Percentiles rank a stretch among this genome's conserved stretches.
phyloP scores from a whole-genome alignment of 1,140 invertebrate species.

The Heliconius himera region DNA sequence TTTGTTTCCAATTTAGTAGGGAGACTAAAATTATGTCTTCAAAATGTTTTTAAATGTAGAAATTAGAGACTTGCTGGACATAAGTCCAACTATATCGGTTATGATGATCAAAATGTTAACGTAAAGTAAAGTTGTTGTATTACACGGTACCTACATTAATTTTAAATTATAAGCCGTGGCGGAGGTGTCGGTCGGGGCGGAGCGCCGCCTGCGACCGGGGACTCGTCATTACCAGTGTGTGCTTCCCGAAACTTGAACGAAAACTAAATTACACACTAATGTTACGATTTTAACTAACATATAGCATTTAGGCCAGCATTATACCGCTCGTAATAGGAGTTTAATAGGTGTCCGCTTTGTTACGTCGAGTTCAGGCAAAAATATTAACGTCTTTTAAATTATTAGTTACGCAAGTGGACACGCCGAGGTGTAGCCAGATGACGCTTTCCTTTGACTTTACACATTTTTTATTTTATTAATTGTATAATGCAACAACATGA shows the following conservation, averaged over 20 bases:
- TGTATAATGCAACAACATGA: no score
- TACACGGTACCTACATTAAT: no score
- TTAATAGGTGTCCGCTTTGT: not conserved
- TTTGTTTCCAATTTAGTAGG: no score
- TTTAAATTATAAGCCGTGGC: no score
- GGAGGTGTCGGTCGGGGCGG: not conserved
- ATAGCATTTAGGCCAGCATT: not conserved
- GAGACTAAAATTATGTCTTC: no score
- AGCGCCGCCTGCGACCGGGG: not conserved
- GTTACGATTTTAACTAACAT: conserved; percentile 8
- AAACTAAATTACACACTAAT: conserved; percentile 16
- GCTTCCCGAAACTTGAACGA: not conserved
- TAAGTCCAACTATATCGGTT: no score
- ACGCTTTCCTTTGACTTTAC: no score
- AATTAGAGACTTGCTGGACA: no score
- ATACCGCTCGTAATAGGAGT: not conserved
- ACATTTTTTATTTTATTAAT: no score
- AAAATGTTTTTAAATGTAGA: no score
- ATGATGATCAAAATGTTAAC: no score
- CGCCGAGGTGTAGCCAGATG: not conserved
- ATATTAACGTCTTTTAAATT: not conserved
- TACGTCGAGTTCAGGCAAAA: not conserved
- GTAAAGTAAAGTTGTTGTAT: not conserved
- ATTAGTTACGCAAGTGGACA: not conserved
- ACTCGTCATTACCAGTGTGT: not conserved